Conservation (phyloP, 2,888 invertebrate genomes). For the Lasius platythorax region DNA sequence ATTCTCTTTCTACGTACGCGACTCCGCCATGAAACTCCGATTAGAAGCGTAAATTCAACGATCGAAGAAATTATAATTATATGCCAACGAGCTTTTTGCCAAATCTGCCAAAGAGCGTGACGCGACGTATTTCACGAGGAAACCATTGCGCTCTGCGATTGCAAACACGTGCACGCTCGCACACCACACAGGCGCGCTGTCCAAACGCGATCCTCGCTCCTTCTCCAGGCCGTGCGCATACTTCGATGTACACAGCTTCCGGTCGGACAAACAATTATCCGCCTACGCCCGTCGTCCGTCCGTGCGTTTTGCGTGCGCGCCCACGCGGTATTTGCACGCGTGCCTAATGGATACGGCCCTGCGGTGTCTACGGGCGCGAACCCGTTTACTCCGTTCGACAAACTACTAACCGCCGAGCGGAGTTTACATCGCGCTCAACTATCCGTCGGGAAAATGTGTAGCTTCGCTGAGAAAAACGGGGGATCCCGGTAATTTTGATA, state of each 20-base stretch:
- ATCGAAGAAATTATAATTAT: background rate
- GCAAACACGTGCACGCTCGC: constrained; percentile 54
- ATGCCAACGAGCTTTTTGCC: background rate
- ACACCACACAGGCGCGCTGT: constrained; percentile 55
- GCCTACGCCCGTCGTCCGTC: constrained; percentile 76
- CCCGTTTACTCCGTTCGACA: constrained; percentile 56
- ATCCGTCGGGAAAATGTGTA: constrained; percentile 21
- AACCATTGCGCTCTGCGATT: constrained; percentile 49
- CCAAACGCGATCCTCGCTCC: constrained; percentile 59
- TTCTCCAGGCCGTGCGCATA: constrained; percentile 70
- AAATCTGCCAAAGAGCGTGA: background rate
- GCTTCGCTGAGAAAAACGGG: background rate
- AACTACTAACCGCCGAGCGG: constrained; percentile 45
- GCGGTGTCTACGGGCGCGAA: constrained; percentile 28
- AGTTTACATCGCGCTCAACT: constrained; percentile 85
- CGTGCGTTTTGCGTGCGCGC: constrained; percentile 70
- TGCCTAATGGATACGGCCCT: constrained; percentile 61
- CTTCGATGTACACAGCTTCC: constrained; percentile 80
- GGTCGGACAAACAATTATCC: constrained; percentile 83
- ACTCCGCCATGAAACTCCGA: no score
- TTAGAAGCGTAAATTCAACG: background rate
- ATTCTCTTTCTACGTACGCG: background rate
- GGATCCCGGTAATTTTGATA: background rate
- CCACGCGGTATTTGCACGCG: constrained; percentile 70
- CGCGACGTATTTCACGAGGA: constrained; percentile 26